phyloP scores from a whole-genome alignment of 2,113 vertebrate genomes.

The Hepsetus odoe region DNA sequence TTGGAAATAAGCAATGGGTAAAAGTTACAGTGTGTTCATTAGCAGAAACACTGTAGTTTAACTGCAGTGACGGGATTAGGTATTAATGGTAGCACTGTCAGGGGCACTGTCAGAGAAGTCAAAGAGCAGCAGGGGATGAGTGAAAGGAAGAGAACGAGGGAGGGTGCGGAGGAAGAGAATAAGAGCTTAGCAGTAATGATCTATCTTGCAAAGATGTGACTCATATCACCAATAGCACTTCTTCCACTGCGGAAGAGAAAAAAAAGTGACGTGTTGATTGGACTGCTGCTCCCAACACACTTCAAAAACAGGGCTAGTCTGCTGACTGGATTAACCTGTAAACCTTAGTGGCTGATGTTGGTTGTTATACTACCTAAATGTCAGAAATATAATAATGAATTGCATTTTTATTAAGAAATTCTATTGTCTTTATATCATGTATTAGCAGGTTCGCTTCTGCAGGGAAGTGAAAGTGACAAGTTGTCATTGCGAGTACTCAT shows the following conservation, averaged over 20 bases:
- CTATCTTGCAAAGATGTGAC: slow-evolving; percentile 17
- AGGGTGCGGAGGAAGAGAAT: slow-evolving; percentile 13
- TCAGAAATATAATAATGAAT: background rate
- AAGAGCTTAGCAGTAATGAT: slow-evolving; percentile 22
- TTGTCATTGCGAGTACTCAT: no score
- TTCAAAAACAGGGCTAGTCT: slow-evolving; percentile 21
- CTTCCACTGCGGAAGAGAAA: background rate
- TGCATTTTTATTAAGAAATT: no score
- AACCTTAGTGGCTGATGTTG: slow-evolving; percentile 11
- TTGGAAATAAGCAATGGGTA: background rate
- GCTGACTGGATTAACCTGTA: background rate
- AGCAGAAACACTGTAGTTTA: slow-evolving; percentile 9
- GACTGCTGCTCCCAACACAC: slow-evolving; percentile 5
- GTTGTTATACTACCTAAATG: background rate
- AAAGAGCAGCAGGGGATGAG: slow-evolving; percentile 26
- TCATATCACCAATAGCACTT: slow-evolving; percentile 21
- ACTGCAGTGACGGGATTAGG: background rate
- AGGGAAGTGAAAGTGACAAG: no score
- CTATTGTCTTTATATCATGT: no score
- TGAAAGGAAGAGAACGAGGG: background rate
- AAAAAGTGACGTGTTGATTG: slow-evolving; percentile 27
- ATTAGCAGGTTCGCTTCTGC: no score
- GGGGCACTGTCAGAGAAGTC: slow-evolving; percentile 10
- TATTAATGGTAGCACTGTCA: slow-evolving; percentile 12
- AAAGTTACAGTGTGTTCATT: slow-evolving; percentile 9